Evolutionary conservation across 2,888 invertebrate genomes (phyloP).

Genomic region (Teleiodes luculella): DNA sequence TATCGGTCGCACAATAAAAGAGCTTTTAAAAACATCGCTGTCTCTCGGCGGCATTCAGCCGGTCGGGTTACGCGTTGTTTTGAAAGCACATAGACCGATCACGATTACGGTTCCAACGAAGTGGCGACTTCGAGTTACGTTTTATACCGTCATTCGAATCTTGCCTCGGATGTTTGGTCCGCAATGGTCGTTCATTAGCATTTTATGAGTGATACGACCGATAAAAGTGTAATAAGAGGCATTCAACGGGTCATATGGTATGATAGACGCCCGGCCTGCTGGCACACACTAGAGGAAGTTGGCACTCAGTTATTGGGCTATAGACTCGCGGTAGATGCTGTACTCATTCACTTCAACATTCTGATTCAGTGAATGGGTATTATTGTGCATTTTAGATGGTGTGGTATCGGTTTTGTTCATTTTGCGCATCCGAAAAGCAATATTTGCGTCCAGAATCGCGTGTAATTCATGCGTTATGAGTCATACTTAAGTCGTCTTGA

Average conservation of each 20-base stretch:
- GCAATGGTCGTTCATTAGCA: constrained; percentile 75
- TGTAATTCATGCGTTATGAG: constrained; percentile 29
- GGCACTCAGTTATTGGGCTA: constrained; percentile 57
- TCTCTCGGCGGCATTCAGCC: constrained; percentile 60
- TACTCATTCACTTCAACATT: constrained; percentile 51
- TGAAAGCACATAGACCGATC: constrained; percentile 72
- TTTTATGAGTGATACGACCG: constrained; percentile 78
- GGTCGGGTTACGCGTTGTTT: constrained; percentile 73
- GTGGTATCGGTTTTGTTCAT: constrained; percentile 48
- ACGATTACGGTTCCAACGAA: constrained; percentile 74
- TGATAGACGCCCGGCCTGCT: constrained; percentile 65
- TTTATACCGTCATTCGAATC: constrained; percentile 77
- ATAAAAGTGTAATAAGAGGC: constrained; percentile 77
- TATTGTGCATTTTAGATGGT: constrained; percentile 54
- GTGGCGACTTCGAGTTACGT: constrained; percentile 75
- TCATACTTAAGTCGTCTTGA: constrained; percentile 30
- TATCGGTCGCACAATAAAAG: constrained; percentile 56
- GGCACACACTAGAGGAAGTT: constrained; percentile 58
- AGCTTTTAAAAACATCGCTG: constrained; percentile 73
- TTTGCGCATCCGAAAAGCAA: constrained; percentile 41
- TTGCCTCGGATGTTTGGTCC: constrained; percentile 77
- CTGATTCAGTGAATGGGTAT: constrained; percentile 58
- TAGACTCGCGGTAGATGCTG: constrained; percentile 27
- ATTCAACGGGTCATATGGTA: constrained; percentile 70
- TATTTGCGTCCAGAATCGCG: constrained; percentile 33